Conservation (phyloP, 2,113 vertebrate genomes). For the Polyodon spathula region DNA sequence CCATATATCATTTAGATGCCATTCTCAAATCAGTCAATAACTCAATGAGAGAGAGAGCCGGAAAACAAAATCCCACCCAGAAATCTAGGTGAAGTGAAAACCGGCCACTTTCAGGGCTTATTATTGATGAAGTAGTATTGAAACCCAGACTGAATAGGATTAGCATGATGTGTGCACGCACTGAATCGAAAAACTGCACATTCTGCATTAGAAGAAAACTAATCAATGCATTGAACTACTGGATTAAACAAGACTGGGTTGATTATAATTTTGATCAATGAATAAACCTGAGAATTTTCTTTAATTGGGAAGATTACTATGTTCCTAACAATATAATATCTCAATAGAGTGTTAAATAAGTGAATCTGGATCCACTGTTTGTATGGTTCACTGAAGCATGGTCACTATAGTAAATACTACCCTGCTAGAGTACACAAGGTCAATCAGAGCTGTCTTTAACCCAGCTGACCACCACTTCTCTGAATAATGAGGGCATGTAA, state of each 20-base stretch:
- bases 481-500: slow-evolving; percentile 8
- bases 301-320: slow-evolving; percentile 31
- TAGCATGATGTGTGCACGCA: no score
- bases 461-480: neutral
- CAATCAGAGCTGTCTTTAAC: slow-evolving; percentile 2
- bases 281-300: slow-evolving; percentile 46
- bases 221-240: slow-evolving; percentile 57
- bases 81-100: no score
- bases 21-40: no score
- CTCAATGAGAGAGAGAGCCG: no score
- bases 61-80: no score
- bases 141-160: no score
- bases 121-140: no score
- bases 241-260: slow-evolving; percentile 47
- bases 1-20: no score
- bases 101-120: no score
- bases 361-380: neutral
- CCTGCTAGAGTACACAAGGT: neutral
- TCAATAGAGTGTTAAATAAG: slow-evolving; percentile 3
- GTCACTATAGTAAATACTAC: slow-evolving; percentile 7
- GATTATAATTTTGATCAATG: slow-evolving; percentile 37
- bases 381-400: neutral
- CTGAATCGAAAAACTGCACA: slow-evolving; percentile 35
- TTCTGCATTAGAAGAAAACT: slow-evolving; percentile 54
- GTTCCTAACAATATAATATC: slow-evolving; percentile 9